A percentile compares a stretch with the other conserved stretches of the same genome.
Evolutionary conservation across 2,888 invertebrate species (phyloP).

Genomic region (Vesta saturnalis): DNA sequence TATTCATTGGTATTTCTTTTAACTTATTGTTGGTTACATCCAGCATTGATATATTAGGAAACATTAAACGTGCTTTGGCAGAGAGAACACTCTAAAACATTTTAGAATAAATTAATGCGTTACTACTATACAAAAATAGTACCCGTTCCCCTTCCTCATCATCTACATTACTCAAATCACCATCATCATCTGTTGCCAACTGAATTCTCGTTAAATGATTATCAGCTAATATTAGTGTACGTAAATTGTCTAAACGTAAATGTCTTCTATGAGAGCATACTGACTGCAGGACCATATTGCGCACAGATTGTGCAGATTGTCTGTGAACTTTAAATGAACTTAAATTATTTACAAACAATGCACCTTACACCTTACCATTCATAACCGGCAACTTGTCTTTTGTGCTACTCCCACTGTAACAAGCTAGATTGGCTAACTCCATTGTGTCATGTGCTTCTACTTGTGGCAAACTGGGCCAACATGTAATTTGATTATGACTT

Average conservation of each 20-base stretch:
- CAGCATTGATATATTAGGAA: constrained; percentile 94
- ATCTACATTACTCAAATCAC: constrained; percentile 68
- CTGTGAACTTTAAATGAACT: constrained; percentile 57
- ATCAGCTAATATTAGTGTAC: constrained; percentile 86
- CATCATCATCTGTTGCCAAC: constrained; percentile 83
- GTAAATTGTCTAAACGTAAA: constrained; percentile 79
- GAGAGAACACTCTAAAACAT: constrained; percentile 26
- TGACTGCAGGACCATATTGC: constrained; percentile 79
- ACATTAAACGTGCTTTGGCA: constrained; percentile 78
- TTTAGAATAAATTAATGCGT: background rate
- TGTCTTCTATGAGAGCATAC: constrained; percentile 89
- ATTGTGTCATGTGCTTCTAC: constrained; percentile 69
- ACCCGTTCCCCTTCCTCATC: constrained; percentile 73
- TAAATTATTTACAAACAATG: background rate
- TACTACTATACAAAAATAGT: constrained; percentile 10
- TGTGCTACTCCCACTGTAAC: constrained; percentile 63
- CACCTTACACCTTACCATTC: constrained; percentile 49
- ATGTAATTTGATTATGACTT: constrained; percentile 89
- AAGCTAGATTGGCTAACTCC: constrained; percentile 75
- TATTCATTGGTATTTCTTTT: constrained; percentile 80
- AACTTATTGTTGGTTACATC: constrained; percentile 92
- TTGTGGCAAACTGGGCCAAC: constrained; percentile 89
- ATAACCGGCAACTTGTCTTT: constrained; percentile 57
- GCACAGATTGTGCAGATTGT: constrained; percentile 70
- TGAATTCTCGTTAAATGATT: constrained; percentile 86